Percentiles rank a stretch among this genome's conserved stretches.
phyloP scores from a whole-genome alignment of 1,140 invertebrate genomes.

The Formica exsecta region DNA sequence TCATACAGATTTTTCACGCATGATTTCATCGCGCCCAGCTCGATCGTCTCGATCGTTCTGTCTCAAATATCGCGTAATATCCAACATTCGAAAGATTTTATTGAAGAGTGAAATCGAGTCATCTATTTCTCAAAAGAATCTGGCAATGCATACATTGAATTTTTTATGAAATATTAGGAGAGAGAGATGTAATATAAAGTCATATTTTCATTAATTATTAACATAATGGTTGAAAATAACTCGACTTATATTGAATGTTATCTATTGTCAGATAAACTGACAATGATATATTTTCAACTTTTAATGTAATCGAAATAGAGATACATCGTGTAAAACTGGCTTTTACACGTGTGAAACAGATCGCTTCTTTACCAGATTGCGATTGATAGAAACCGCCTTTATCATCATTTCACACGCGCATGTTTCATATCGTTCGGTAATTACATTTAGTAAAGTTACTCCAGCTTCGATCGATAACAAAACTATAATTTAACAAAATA shows the following conservation, averaged over 20 bases:
- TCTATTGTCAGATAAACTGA: not conserved
- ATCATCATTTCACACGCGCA: slow-evolving; percentile 11
- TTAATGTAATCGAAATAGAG: not conserved
- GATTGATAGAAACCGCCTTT: slow-evolving; percentile 51
- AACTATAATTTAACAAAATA: slow-evolving; percentile 19
- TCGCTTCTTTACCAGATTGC: slow-evolving; percentile 26
- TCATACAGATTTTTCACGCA: slow-evolving; percentile 44
- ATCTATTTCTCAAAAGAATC: slow-evolving; percentile 24
- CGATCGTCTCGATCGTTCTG: slow-evolving; percentile 17
- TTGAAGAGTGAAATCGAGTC: slow-evolving; percentile 51
- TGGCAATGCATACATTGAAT: slow-evolving; percentile 3
- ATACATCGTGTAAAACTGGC: slow-evolving; percentile 48
- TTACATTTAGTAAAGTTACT: not conserved
- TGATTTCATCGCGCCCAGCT: slow-evolving; percentile 23
- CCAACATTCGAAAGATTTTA: slow-evolving; percentile 25
- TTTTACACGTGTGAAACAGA: slow-evolving; percentile 4
- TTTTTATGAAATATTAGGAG: not conserved
- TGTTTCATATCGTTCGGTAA: not conserved
- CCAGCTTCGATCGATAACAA: not conserved
- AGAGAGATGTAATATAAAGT: not conserved
- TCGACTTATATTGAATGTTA: not conserved
- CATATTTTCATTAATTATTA: not conserved
- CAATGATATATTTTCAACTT: not conserved
- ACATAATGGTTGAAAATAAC: not conserved
- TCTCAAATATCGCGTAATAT: slow-evolving; percentile 25